Evolutionary conservation across 2,113 vertebrate species (phyloP).

Genomic region (Azemiops feae): DNA sequence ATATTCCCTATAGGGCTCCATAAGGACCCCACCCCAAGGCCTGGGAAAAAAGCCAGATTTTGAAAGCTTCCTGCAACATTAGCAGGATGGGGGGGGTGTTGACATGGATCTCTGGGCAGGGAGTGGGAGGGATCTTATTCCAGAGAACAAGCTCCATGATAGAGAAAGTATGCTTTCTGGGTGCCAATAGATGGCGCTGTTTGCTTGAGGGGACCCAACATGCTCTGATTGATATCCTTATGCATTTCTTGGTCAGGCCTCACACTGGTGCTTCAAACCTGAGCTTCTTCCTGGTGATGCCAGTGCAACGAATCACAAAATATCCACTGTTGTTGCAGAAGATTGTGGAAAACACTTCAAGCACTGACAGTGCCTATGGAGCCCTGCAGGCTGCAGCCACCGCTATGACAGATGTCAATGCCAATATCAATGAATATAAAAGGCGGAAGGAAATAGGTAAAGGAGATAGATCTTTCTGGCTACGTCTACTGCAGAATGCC

Average conservation of each 20-base stretch:
- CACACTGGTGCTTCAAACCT: constrained; percentile 83
- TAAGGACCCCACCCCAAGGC: neutral
- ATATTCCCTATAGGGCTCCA: neutral
- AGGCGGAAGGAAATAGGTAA: constrained; percentile 93
- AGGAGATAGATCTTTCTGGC: constrained; percentile 27
- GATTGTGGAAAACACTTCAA: constrained; percentile 85
- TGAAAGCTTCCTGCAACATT: neutral
- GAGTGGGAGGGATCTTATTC: neutral
- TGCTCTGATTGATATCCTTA: accelerated
- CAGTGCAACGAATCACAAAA: constrained; percentile 90
- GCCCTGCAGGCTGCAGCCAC: constrained; percentile 75
- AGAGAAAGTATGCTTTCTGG: neutral
- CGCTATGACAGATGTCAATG: constrained; percentile 81
- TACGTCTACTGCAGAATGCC: neutral
- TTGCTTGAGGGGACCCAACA: neutral
- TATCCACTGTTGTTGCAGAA: constrained; percentile 91
- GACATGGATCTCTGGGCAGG: neutral
- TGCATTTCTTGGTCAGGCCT: constrained; percentile 70
- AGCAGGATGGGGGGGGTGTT: neutral
- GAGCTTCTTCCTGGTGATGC: constrained; percentile 92
- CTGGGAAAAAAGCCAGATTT: neutral
- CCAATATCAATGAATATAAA: constrained; percentile 94
- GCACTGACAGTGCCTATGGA: constrained; percentile 59
- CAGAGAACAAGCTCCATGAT: neutral
- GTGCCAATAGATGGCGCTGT: neutral